A percentile compares a stretch with the other conserved stretches of the same genome.
Evolutionary conservation across 1,140 invertebrate species (phyloP).

Genomic region (Agraylea sexmaculata): DNA sequence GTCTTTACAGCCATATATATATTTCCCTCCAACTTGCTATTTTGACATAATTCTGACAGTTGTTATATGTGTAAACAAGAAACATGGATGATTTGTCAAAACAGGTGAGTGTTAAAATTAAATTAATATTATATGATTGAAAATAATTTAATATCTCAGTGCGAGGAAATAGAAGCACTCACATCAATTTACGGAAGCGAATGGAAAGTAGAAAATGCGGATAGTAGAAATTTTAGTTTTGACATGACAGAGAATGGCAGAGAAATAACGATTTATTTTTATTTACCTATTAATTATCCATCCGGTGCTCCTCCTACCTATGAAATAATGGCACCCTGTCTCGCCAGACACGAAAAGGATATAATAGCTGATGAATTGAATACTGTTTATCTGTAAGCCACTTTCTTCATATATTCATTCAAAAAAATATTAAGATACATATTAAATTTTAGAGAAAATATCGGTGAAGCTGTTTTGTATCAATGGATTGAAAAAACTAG

Average conservation of each 20-base stretch:
- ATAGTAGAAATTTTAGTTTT: slow-evolving; percentile 44
- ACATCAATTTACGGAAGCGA: slow-evolving; percentile 63
- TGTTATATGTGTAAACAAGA: no score
- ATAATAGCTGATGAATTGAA: slow-evolving; percentile 45
- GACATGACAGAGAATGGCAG: slow-evolving; percentile 36
- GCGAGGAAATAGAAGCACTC: slow-evolving; percentile 63
- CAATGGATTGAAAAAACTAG: slow-evolving; percentile 65
- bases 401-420: neutral
- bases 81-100: slow-evolving; percentile 6
- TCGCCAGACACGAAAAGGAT: slow-evolving; percentile 45
- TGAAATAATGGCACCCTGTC: slow-evolving; percentile 61
- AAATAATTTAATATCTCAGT: slow-evolving; percentile 28
- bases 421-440: slow-evolving; percentile 13
- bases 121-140: slow-evolving; percentile 4
- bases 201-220: slow-evolving; percentile 49
- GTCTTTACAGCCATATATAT: no score
- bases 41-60: no score
- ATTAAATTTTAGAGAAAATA: slow-evolving; percentile 46
- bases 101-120: slow-evolving; percentile 6
- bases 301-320: slow-evolving; percentile 50
- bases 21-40: no score
- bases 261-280: slow-evolving; percentile 45
- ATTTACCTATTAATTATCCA: slow-evolving; percentile 53
- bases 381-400: slow-evolving; percentile 55
- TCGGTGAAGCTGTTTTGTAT: slow-evolving; percentile 60